Evolutionary conservation across 2,113 vertebrate genomes (phyloP).

Genomic region (Pagrus major): DNA sequence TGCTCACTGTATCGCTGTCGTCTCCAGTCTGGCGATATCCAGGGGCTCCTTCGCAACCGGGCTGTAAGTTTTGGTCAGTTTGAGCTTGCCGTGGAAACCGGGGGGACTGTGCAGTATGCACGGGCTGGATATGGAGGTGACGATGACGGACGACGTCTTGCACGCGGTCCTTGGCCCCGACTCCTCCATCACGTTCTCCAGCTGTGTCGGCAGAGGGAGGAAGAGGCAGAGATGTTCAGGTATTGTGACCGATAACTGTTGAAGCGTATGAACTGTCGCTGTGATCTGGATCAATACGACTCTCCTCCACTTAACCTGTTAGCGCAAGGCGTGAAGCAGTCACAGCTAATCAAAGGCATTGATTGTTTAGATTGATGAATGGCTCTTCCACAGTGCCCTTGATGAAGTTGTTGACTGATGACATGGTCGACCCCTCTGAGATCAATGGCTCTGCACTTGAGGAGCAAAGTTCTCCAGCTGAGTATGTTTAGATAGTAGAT

Average conservation of each 20-base stretch:
- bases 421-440: not conserved
- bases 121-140: conserved; percentile 81
- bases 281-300: conserved; percentile 17
- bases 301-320: conserved; percentile 38
- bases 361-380: conserved; percentile 35
- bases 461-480: not conserved
- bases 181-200: conserved; percentile 54
- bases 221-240: conserved; percentile 30
- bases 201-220: conserved; percentile 45
- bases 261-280: conserved; percentile 14
- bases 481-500: not conserved
- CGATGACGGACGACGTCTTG: conserved; percentile 74
- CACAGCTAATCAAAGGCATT: conserved; percentile 43
- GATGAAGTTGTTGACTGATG: conserved; percentile 9
- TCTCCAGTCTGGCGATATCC: conserved; percentile 57
- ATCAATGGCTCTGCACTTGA: conserved; percentile 3
- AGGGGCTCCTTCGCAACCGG: conserved; percentile 64
- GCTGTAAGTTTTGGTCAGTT: conserved; percentile 60
- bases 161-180: conserved; percentile 13
- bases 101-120: conserved; percentile 62
- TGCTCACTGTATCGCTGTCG: conserved; percentile 49
- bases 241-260: not conserved
- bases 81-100: conserved; percentile 63
- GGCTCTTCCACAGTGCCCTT: not conserved
- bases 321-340: conserved; percentile 1